Conservation (phyloP, 2,888 invertebrate genomes). For the Drosophila nigritarsus region DNA sequence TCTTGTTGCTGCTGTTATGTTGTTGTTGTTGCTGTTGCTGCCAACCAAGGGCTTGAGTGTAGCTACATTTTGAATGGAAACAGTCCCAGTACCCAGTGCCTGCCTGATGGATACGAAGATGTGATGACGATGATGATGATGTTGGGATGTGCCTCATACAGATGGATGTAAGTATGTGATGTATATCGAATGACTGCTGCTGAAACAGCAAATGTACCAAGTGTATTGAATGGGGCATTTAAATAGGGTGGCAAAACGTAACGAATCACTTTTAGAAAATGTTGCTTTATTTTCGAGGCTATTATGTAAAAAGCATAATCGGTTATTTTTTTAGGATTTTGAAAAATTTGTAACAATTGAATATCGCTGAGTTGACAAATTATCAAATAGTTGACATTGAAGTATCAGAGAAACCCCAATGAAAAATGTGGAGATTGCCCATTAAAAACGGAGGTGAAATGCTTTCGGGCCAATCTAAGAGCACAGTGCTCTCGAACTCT, state of each 20-base stretch:
- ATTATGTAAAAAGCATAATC: background rate
- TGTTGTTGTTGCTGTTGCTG: conserved; percentile 25
- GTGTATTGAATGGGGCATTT: conserved; percentile 19
- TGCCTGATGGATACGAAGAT: conserved; percentile 36
- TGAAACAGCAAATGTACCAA: conserved; percentile 61
- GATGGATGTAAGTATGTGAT: conserved; percentile 11
- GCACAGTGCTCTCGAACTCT: conserved; percentile 40
- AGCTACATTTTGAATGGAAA: conserved; percentile 74
- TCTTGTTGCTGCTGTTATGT: conserved; percentile 34
- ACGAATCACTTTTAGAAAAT: conserved; percentile 13
- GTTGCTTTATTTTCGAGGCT: background rate
- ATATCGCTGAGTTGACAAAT: background rate
- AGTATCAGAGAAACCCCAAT: background rate
- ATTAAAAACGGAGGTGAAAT: conserved; percentile 45
- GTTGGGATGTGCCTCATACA: conserved; percentile 26
- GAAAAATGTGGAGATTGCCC: conserved; percentile 18
- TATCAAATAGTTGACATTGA: background rate
- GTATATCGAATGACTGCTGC: conserved; percentile 44
- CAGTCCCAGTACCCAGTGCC: conserved; percentile 30
- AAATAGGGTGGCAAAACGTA: conserved; percentile 18
- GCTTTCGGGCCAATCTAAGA: conserved; percentile 38
- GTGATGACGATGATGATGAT: conserved; percentile 25
- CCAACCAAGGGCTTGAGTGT: conserved; percentile 70
- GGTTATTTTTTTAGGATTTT: background rate
- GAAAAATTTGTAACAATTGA: background rate